A percentile compares a stretch with the other conserved stretches of the same genome.
Conservation (phyloP, 2,797 vertebrate genomes). For the Acanthornis magna region DNA sequence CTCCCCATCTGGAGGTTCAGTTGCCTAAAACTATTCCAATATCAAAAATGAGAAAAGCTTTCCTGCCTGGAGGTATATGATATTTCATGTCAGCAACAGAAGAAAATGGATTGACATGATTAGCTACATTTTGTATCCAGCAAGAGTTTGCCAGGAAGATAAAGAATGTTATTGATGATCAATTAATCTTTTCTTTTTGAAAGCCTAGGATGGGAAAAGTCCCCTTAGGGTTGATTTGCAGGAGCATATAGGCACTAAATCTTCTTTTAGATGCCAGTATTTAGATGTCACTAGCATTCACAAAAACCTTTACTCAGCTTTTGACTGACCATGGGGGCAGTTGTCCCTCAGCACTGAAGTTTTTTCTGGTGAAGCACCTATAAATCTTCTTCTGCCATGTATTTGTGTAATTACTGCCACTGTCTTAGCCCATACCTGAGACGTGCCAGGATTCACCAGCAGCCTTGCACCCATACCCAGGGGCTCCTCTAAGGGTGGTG, state of each 20-base stretch:
- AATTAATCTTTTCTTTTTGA: constrained; percentile 14
- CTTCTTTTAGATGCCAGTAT: not conserved
- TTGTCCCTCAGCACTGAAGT: not conserved
- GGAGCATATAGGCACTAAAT: not conserved
- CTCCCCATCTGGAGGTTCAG: not conserved
- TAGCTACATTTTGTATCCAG: constrained; percentile 29
- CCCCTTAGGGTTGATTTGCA: constrained; percentile 14
- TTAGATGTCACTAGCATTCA: constrained; percentile 11
- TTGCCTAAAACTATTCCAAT: not conserved
- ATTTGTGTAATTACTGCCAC: not conserved
- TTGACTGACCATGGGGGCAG: not conserved
- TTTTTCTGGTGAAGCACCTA: not conserved
- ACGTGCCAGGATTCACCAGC: not conserved
- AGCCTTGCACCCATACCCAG: not conserved
- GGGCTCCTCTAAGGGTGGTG: not conserved
- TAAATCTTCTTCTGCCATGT: not conserved
- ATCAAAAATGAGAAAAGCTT: not conserved
- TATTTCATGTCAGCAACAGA: constrained; percentile 11
- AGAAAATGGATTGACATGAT: constrained; percentile 6
- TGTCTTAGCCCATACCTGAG: not conserved
- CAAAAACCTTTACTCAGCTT: not conserved
- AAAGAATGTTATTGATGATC: not conserved
- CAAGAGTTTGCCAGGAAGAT: not conserved
- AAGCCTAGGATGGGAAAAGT: not conserved
- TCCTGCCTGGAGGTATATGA: not conserved